Conservation (phyloP, 2,113 vertebrate species). For the Phalacrocorax carbo region DNA sequence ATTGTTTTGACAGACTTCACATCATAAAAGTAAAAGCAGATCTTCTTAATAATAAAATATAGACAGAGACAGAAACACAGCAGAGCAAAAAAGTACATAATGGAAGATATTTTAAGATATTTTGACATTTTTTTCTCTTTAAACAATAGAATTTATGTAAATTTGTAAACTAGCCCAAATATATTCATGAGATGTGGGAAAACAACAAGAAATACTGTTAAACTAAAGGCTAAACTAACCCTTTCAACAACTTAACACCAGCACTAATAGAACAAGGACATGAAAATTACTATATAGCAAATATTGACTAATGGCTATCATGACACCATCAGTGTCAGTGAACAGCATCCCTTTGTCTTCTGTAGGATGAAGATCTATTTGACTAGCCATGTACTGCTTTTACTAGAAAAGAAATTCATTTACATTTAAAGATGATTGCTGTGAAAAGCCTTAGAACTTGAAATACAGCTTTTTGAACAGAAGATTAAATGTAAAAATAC, state of each 20-base stretch:
- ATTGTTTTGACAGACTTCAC: constrained; percentile 78
- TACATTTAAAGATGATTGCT: neutral
- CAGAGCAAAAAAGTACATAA: constrained; percentile 67
- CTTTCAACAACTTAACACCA: neutral
- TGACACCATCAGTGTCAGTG: neutral
- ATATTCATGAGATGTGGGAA: constrained; percentile 31
- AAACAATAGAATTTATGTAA: constrained; percentile 64
- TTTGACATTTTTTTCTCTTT: constrained; percentile 66
- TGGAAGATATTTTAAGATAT: constrained; percentile 68
- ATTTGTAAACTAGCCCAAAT: constrained; percentile 65
- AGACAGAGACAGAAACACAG: constrained; percentile 63
- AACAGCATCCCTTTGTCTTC: neutral
- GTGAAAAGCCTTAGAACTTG: neutral
- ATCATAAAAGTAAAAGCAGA: constrained; percentile 69
- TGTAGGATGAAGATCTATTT: neutral
- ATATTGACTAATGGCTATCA: neutral
- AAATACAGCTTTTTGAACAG: neutral
- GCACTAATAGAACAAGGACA: neutral
- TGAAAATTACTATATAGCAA: neutral
- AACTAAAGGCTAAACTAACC: constrained; percentile 16
- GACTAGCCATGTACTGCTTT: neutral
- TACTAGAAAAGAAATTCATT: neutral
- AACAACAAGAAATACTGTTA: constrained; percentile 35
- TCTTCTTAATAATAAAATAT: constrained; percentile 72
- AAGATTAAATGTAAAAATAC: neutral